Evolutionary conservation across 2,888 invertebrate species (phyloP).

Genomic region (Athalia cordata): DNA sequence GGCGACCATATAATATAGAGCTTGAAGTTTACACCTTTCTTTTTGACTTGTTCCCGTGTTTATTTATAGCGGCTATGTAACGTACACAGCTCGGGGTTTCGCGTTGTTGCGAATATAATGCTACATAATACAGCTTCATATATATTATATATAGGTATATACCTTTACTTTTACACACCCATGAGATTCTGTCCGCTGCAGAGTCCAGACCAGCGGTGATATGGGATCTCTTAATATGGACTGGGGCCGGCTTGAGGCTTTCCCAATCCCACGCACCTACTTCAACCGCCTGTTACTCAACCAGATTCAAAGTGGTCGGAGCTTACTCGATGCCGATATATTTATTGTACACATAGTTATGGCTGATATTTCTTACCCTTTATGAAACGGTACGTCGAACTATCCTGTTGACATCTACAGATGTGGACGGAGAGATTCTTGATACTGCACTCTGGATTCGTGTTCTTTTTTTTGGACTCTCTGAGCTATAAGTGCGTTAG

Average conservation of each 20-base stretch:
- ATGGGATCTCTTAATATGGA: constrained; percentile 63
- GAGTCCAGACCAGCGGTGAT: constrained; percentile 43
- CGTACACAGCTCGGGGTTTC: too few species aligned
- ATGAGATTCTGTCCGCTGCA: neutral
- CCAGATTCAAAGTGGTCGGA: constrained; percentile 21
- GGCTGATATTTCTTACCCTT: too few species aligned
- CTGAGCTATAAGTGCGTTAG: too few species aligned
- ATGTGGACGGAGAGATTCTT: too few species aligned
- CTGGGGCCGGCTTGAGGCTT: constrained; percentile 59
- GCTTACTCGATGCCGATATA: constrained; percentile 24
- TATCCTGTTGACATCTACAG: neutral
- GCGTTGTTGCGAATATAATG: neutral
- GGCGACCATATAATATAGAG: too few species aligned
- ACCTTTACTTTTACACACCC: constrained; percentile 24
- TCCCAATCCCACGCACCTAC: constrained; percentile 60
- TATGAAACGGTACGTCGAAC: neutral
- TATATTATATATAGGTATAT: neutral
- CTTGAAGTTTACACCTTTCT: neutral
- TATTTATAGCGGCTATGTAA: constrained; percentile 34
- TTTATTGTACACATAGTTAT: neutral
- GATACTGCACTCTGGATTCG: too few species aligned
- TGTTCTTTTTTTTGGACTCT: too few species aligned
- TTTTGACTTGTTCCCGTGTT: neutral
- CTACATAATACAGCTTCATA: constrained; percentile 15
- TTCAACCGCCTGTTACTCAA: constrained; percentile 40